These are phyloP conservation scores for Gila robusta DNA, from an alignment of 2,797 vertebrate species.

Conservation along the genomic window DNA sequence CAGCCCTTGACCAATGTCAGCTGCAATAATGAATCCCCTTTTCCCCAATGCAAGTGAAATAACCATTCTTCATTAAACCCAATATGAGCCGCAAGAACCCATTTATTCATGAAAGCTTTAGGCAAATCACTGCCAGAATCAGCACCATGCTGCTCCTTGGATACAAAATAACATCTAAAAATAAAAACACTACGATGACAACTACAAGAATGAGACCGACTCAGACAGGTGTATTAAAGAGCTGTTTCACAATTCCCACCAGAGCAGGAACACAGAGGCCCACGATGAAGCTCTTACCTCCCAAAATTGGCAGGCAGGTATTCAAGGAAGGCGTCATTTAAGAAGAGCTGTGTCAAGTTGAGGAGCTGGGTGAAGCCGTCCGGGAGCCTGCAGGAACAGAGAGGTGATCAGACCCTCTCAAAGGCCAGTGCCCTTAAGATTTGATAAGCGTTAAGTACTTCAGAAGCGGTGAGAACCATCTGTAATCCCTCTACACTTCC, in stretches of 20 bases:
- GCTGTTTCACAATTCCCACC: conserved; percentile 13
- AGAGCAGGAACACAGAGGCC: conserved; percentile 3
- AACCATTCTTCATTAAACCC: conserved; percentile 39
- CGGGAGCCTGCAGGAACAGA: conserved; percentile 85
- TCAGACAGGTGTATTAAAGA: conserved; percentile 6
- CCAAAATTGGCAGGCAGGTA: conserved; percentile 99
- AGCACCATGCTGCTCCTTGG: conserved; percentile 20
- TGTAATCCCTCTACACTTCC: conserved; percentile 55
- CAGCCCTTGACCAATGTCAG: conserved; percentile 24
- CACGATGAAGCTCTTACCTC: conserved; percentile 84
- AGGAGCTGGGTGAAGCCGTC: conserved; percentile 99
- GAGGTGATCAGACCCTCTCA: conserved; percentile 50
- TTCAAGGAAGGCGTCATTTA: conserved; percentile 99
- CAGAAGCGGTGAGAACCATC: conserved; percentile 19
- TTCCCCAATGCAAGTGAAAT: conserved; percentile 16
- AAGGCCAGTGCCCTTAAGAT: conserved; percentile 51
- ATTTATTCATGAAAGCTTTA: conserved; percentile 44
- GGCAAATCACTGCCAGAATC: conserved; percentile 36
- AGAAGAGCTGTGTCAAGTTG: conserved; percentile 98
- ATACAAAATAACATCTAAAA: conserved; percentile 39
- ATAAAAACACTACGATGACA: background rate
- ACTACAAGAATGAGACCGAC: conserved; percentile 14
- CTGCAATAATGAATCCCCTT: conserved; percentile 5
- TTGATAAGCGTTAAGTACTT: conserved; percentile 53
- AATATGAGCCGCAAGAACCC: conserved; percentile 10